phyloP scores from a whole-genome alignment of 2,797 vertebrate genomes.

The Pantherophis alleghaniensis region DNA sequence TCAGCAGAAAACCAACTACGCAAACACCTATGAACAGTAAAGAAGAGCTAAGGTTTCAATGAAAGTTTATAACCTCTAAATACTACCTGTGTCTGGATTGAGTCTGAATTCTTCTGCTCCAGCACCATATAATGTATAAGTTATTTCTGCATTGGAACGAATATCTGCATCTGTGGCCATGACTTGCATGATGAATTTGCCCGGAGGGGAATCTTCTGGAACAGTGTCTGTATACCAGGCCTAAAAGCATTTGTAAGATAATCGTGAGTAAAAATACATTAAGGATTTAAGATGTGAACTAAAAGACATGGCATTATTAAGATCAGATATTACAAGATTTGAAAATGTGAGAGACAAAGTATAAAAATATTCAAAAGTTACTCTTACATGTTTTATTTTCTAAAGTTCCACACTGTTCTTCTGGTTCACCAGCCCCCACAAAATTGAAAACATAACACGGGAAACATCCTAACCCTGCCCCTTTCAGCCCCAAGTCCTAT shows the following conservation, averaged over 20 bases:
- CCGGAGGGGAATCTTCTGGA: constrained; percentile 87
- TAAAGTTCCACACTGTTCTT: neutral
- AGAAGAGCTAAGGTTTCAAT: neutral
- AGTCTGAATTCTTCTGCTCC: constrained; percentile 89
- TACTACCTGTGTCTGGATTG: constrained; percentile 87
- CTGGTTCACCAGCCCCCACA: neutral
- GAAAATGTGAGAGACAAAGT: neutral
- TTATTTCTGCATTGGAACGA: constrained; percentile 93
- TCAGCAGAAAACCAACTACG: no score
- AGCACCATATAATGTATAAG: constrained; percentile 84
- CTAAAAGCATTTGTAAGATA: constrained; percentile 70
- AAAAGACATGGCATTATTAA: neutral
- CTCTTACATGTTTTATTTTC: neutral
- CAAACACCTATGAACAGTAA: neutral
- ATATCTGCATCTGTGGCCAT: constrained; percentile 92
- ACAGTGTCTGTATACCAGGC: constrained; percentile 83
- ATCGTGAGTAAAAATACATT: neutral
- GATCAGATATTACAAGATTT: constrained; percentile 1
- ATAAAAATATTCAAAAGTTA: constrained; percentile 2
- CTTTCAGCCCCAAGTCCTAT: neutral
- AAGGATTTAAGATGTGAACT: neutral
- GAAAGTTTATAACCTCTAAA: neutral
- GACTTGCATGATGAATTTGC: constrained; percentile 88
- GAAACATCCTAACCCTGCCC: neutral
- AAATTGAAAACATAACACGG: neutral